Evolutionary conservation across 2,888 invertebrate species (phyloP).

Genomic region (Nomada ferruginata): DNA sequence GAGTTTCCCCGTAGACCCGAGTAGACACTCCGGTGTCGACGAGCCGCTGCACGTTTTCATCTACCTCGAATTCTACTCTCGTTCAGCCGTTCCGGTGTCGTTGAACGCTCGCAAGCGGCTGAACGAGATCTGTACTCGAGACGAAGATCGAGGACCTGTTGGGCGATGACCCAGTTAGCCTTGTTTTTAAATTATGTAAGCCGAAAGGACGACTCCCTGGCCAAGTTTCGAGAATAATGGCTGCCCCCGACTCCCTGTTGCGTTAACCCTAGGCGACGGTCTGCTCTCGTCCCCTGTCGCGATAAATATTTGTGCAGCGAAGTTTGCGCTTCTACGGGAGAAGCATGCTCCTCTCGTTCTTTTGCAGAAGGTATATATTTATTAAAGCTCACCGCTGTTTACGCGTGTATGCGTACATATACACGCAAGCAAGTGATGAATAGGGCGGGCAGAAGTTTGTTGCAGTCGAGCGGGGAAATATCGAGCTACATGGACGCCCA

Average conservation of each 20-base stretch:
- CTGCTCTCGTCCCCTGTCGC: neutral
- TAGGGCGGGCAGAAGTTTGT: no score
- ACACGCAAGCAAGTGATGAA: no score
- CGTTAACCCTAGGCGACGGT: slow-evolving; percentile 11
- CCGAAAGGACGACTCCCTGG: slow-evolving; percentile 8
- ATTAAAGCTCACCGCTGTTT: neutral
- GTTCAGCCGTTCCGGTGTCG: slow-evolving; percentile 24
- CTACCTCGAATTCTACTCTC: slow-evolving; percentile 16
- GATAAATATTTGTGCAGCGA: slow-evolving; percentile 20
- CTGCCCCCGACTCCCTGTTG: slow-evolving; percentile 25
- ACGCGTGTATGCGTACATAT: no score
- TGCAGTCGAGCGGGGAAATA: no score
- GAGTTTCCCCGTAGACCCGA: slow-evolving; percentile 23
- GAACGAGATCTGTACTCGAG: neutral
- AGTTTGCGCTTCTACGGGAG: neutral
- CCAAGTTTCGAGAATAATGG: slow-evolving; percentile 35
- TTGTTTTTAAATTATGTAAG: slow-evolving; percentile 37
- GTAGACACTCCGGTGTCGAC: slow-evolving; percentile 9
- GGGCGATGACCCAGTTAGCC: slow-evolving; percentile 26
- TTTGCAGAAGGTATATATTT: neutral
- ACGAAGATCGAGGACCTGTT: slow-evolving; percentile 50
- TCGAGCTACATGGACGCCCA: neutral
- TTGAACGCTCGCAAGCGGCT: neutral
- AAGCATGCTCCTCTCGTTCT: neutral
- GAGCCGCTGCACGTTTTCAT: slow-evolving; percentile 6